These are phyloP conservation scores for Mythimna ferrago DNA, from an alignment of 2,888 invertebrate genomes.

Conservation along the genomic window DNA sequence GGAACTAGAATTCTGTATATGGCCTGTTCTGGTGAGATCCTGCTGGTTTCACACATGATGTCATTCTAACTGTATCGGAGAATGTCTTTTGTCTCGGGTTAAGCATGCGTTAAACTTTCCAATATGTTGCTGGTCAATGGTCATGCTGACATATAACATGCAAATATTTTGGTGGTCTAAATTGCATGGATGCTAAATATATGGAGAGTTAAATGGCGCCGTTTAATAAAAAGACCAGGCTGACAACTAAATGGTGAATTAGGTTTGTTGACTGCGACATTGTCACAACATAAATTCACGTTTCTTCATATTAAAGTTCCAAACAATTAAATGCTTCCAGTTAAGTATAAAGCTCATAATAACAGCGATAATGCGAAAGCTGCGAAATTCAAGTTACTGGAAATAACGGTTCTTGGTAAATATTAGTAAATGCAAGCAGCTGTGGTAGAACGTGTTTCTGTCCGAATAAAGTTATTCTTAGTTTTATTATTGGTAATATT, in stretches of 20 bases:
- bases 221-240: too few relatives aligned
- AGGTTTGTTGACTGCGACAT: not conserved
- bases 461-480: slow-evolving; percentile 24
- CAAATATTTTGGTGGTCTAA: not conserved
- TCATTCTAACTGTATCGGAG: slow-evolving; percentile 64
- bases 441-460: slow-evolving; percentile 26
- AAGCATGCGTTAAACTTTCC: slow-evolving; percentile 15
- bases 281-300: not conserved
- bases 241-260: not conserved
- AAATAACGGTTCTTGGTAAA: slow-evolving; percentile 26
- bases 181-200: not conserved
- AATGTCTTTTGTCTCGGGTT: slow-evolving; percentile 52
- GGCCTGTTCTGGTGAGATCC: slow-evolving; percentile 42
- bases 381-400: slow-evolving; percentile 9
- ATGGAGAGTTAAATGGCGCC: not conserved
- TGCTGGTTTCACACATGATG: slow-evolving; percentile 53
- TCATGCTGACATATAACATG: slow-evolving; percentile 2
- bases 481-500: slow-evolving; percentile 6
- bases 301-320: not conserved
- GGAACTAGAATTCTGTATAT: slow-evolving; percentile 59
- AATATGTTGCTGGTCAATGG: slow-evolving; percentile 32
- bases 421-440: slow-evolving; percentile 22
- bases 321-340: slow-evolving; percentile 12
- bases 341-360: slow-evolving; percentile 7
- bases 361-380: slow-evolving; percentile 20